Evolutionary conservation across 2,888 invertebrate genomes (phyloP), one percentile per base, ranked within the genome.

Genomic region (Eupeodes luniger): DNA sequence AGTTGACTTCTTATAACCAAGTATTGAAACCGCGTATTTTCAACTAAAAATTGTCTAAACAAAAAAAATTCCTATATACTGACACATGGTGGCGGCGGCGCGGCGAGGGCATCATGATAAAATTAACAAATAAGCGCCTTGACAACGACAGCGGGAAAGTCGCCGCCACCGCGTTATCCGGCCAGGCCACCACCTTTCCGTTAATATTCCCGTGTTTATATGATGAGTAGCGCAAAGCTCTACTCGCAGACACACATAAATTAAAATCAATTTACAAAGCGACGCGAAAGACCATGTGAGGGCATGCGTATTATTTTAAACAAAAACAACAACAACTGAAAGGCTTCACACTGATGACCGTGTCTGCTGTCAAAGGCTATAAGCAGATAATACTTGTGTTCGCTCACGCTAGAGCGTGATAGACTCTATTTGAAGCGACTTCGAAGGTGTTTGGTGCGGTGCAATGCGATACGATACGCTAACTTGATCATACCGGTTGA

Each of bases 181-280:
- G 4, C 49, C 2, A 16, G 5, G 40, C 74, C 74, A 4, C 40
- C 6, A 40, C 61, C n/a, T n/a, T n/a, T 14, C 47, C 57, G n/a
- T n/a, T 5, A 27, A 27, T 27, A 27, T 40, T 4, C 16, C 19
- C 34, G 16, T 51, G 49, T 36, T 51, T 11, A 19, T 72, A 74
- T 80, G 80, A 87, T 82, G 86, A 86, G 62, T 79, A 62, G 40
- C 27, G 14, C 61, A 19, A 10, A 82, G 49, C 62, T 55, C 69
- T 70, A 47, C 12, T 75, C 82, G 51, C 77, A 40, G 12, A 59
- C 59, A 76, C 84, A 88, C 78, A 85, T 81, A 85, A 81, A 85
- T 88, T 84, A 75, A 88, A 88, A 81, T 81, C 78, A 88, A 84
- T 88, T 88, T 81, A 88, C 88, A 88, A 81, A 81, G 69, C 78